Evolutionary conservation across 2,113 vertebrate species (phyloP).

Genomic region (Anseranas semipalmata): DNA sequence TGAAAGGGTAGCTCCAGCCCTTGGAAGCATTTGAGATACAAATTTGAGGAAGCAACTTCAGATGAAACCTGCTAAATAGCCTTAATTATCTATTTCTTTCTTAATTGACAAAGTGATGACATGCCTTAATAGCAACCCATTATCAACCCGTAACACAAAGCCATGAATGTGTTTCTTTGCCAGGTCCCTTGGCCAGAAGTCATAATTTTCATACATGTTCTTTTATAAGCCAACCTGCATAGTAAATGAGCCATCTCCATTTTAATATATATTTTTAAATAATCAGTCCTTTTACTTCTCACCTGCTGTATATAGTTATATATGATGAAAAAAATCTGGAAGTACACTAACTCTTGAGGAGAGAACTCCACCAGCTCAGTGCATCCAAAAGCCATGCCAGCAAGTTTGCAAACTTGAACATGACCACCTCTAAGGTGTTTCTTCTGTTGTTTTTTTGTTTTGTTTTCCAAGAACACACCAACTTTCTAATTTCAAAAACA

Average conservation of each 20-base stretch:
- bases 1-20: background rate
- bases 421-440: background rate
- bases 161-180: background rate
- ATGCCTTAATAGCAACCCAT: background rate
- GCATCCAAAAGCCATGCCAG: background rate
- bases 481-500: background rate
- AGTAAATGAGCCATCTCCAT: background rate
- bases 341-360: background rate
- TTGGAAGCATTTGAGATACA: background rate
- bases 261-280: background rate
- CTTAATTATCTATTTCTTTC: background rate
- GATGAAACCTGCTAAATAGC: background rate
- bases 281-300: background rate
- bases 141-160: background rate
- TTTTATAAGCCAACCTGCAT: background rate
- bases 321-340: background rate
- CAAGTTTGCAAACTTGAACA: background rate
- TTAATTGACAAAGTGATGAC: background rate
- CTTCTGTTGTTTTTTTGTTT: background rate
- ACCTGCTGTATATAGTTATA: background rate
- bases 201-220: background rate
- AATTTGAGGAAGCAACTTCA: background rate
- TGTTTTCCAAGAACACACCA: background rate
- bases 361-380: background rate
- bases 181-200: background rate